Percentiles rank a stretch among this genome's conserved stretches.
Evolutionary conservation across 2,113 vertebrate genomes (phyloP).

Genomic region (Strix uralensis): DNA sequence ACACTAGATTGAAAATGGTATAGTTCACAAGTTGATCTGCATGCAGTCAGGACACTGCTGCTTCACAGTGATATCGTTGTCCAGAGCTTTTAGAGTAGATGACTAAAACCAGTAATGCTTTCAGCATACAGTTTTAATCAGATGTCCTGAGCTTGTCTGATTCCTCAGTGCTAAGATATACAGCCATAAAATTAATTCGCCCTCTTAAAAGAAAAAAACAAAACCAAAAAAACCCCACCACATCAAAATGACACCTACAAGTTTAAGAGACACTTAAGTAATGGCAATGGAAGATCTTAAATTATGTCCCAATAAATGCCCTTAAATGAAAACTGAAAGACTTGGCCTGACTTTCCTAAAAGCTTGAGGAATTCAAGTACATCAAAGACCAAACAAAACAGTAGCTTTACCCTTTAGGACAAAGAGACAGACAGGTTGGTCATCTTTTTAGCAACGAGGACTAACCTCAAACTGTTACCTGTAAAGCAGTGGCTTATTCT

Average conservation of each 20-base stretch:
- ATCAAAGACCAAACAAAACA: background rate
- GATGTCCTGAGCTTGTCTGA: background rate
- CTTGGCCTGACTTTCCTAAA: background rate
- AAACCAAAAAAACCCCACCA: background rate
- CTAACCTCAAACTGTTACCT: background rate
- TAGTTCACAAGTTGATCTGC: background rate
- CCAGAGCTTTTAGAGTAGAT: background rate
- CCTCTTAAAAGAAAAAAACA: background rate
- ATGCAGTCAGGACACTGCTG: background rate
- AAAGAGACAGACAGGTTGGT: background rate
- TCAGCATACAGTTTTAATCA: background rate
- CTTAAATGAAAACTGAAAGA: background rate
- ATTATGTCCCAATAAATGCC: background rate
- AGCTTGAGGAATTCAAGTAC: background rate
- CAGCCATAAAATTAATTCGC: background rate
- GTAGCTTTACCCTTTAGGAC: background rate
- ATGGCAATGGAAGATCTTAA: background rate
- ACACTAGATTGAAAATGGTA: background rate
- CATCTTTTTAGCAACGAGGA: background rate
- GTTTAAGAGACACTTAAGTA: background rate
- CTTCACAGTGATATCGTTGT: background rate
- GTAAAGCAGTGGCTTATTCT: background rate
- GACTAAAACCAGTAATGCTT: background rate
- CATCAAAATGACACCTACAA: background rate
- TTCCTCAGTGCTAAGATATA: background rate